Percentiles rank a stretch among this genome's conserved stretches.
These are phyloP conservation scores for Dryocosmus kuriphilus DNA, from an alignment of 2,888 invertebrate genomes.

Conservation along the genomic window DNA sequence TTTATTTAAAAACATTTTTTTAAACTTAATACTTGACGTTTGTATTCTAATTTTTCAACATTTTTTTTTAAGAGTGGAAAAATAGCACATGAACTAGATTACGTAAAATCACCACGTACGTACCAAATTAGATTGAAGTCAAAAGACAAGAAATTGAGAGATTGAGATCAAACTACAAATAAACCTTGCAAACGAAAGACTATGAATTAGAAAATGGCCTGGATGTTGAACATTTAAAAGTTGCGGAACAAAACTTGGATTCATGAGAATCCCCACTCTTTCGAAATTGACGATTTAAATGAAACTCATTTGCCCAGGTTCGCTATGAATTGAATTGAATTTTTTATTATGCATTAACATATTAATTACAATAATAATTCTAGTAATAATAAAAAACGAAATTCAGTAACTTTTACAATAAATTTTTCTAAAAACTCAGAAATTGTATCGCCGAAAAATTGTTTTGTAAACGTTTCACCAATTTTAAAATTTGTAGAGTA, in stretches of 20 bases:
- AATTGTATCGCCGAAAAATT: too few relatives aligned
- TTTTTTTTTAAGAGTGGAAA: slow-evolving; percentile 87
- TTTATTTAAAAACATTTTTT: too few relatives aligned
- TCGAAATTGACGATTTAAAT: slow-evolving; percentile 96
- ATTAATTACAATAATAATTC: too few relatives aligned
- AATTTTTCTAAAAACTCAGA: too few relatives aligned
- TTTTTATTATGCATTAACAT: too few relatives aligned
- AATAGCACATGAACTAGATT: slow-evolving; percentile 93
- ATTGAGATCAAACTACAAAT: too few relatives aligned
- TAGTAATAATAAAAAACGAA: too few relatives aligned
- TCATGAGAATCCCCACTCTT: slow-evolving; percentile 92
- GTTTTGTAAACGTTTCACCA: too few relatives aligned
- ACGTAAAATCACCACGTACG: slow-evolving; percentile 93
- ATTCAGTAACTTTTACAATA: too few relatives aligned
- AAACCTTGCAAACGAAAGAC: slow-evolving; percentile 84
- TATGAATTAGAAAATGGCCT: slow-evolving; percentile 84
- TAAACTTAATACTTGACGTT: too few relatives aligned
- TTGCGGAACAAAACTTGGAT: slow-evolving; percentile 91
- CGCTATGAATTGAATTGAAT: not conserved
- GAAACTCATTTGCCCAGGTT: slow-evolving; percentile 91
- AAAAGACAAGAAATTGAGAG: slow-evolving; percentile 93
- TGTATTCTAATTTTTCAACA: too few relatives aligned
- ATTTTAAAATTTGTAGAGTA: slow-evolving; percentile 82
- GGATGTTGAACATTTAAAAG: slow-evolving; percentile 82
- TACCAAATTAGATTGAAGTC: slow-evolving; percentile 92